phyloP scores from a whole-genome alignment of 2,113 vertebrate species.

The Ifrita kowaldi region DNA sequence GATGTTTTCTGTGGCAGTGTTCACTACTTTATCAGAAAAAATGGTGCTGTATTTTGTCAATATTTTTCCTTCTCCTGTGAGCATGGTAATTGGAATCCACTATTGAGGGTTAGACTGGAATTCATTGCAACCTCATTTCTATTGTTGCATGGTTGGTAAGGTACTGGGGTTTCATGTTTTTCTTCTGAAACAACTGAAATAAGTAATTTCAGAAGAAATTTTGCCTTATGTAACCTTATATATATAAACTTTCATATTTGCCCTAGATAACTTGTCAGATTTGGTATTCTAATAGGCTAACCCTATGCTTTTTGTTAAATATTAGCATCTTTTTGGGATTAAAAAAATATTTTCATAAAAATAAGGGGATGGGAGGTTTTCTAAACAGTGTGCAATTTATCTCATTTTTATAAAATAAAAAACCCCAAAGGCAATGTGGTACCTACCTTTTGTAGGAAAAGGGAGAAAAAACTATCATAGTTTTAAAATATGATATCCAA shows the following conservation, averaged over 20 bases:
- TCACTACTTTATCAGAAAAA: not conserved
- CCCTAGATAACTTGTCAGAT: not conserved
- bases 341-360: not conserved
- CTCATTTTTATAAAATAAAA: not conserved
- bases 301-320: not conserved
- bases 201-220: not conserved
- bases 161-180: not conserved
- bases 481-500: not conserved
- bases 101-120: not conserved
- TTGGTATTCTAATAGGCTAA: not conserved
- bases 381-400: not conserved
- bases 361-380: not conserved
- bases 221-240: not conserved
- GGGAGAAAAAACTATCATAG: not conserved
- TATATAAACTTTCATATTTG: not conserved
- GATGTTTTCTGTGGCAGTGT: not conserved
- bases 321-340: not conserved
- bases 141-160: not conserved
- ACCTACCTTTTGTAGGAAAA: not conserved
- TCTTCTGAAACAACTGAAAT: not conserved
- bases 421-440: not conserved
- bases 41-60: not conserved
- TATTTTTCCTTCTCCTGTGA: not conserved
- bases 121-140: not conserved
- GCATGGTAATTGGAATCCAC: not conserved